A percentile compares a stretch with the other conserved stretches of the same genome.
phyloP scores from a whole-genome alignment of 2,888 invertebrate genomes.

The Polymixis flavicincta region DNA sequence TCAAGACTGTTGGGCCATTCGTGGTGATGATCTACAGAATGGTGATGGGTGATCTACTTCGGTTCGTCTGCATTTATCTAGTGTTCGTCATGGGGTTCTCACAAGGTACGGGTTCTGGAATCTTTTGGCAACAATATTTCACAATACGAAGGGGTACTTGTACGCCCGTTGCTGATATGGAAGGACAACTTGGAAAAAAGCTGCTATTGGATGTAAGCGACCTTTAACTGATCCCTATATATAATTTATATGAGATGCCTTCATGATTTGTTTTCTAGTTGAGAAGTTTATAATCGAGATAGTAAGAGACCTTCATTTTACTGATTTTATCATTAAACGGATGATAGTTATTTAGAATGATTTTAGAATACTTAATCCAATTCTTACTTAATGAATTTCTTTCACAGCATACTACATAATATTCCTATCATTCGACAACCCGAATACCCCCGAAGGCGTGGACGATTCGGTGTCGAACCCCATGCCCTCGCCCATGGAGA shows the following conservation, averaged over 20 bases:
- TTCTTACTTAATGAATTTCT: too few relatives aligned
- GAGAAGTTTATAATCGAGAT: too few relatives aligned
- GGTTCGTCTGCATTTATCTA: conserved; percentile 98
- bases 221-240: background rate
- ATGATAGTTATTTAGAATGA: background rate
- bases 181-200: background rate
- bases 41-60: conserved; percentile 98
- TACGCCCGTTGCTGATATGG: background rate
- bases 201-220: background rate
- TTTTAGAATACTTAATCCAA: background rate
- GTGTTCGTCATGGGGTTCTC: conserved; percentile 99
- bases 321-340: background rate
- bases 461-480: conserved; percentile 96
- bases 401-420: conserved; percentile 96
- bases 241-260: too few relatives aligned
- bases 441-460: conserved; percentile 95
- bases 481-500: conserved; percentile 97
- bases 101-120: conserved; percentile 92
- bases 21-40: conserved; percentile 99
- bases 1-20: conserved; percentile 99
- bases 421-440: conserved; percentile 96
- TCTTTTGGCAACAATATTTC: background rate
- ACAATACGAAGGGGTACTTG: background rate
- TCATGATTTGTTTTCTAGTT: background rate
- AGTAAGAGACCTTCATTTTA: too few relatives aligned